Evolutionary conservation across 2,113 vertebrate species (phyloP).

Genomic region (Rhizomys pruinosus): DNA sequence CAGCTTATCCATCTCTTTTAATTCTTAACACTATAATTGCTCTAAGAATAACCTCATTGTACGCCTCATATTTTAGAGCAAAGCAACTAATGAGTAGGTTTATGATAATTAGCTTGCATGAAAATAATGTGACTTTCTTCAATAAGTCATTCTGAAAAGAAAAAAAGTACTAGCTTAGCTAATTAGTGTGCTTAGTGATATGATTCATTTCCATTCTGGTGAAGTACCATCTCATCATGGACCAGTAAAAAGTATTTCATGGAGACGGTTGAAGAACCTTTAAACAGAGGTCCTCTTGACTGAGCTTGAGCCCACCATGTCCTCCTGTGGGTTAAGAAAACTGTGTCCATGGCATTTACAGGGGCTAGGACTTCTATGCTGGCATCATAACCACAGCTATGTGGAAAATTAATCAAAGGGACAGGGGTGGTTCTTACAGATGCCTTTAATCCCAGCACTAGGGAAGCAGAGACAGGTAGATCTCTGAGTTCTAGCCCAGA

Average conservation of each 20-base stretch:
- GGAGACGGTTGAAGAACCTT: background rate
- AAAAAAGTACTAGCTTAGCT: too few species aligned
- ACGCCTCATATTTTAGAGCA: background rate
- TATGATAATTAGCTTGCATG: background rate
- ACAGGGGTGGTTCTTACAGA: too few species aligned
- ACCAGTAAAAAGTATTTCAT: background rate
- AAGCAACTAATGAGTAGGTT: background rate
- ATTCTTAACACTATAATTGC: background rate
- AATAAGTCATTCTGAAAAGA: background rate
- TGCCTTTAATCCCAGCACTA: too few species aligned
- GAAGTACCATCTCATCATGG: background rate
- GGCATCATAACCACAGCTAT: too few species aligned
- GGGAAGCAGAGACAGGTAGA: too few species aligned
- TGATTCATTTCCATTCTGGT: background rate
- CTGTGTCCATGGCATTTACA: too few species aligned
- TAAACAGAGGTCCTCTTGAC: background rate
- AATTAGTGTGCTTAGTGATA: too few species aligned
- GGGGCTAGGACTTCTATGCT: too few species aligned
- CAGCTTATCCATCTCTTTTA: too few species aligned
- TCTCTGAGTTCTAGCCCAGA: too few species aligned
- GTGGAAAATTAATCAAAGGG: too few species aligned
- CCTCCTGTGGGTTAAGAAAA: background rate
- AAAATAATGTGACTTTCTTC: background rate
- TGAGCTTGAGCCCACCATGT: background rate
- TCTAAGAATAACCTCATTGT: background rate